Conservation (phyloP, 1,140 invertebrate species). For the Lepidurus couesii region DNA sequence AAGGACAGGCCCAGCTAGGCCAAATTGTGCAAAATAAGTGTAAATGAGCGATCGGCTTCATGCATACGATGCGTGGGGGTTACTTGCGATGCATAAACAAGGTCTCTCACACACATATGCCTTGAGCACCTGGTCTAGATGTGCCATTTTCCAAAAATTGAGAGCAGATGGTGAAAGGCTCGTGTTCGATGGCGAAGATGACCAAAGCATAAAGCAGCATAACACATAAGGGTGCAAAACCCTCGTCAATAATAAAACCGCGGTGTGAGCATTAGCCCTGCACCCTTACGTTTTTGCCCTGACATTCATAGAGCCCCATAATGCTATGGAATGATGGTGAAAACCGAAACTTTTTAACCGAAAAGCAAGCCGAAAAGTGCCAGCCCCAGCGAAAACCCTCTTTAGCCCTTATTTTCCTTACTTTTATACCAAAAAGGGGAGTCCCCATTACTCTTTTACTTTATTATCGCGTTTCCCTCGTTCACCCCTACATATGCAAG, state of each 20-base stretch:
- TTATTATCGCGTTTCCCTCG: background rate
- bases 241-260: constrained; percentile 19
- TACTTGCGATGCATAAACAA: constrained; percentile 8
- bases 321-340: constrained; percentile 18
- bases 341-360: constrained; percentile 22
- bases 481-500: constrained; percentile 12
- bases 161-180: constrained; percentile 10
- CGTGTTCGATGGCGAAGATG: constrained; percentile 3
- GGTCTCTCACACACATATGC: background rate
- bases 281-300: background rate
- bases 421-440: background rate
- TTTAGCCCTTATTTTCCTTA: background rate
- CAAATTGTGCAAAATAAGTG: constrained; percentile 19
- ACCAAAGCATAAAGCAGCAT: constrained; percentile 13
- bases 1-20: background rate
- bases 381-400: background rate
- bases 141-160: constrained; percentile 17
- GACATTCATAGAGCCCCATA: constrained; percentile 11
- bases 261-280: constrained; percentile 9
- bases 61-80: background rate
- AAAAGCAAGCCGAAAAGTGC: background rate
- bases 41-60: constrained; percentile 15
- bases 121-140: constrained; percentile 3
- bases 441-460: background rate
- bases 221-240: constrained; percentile 19